A percentile compares a stretch with the other conserved stretches of the same genome.
phyloP scores from a whole-genome alignment of 2,113 vertebrate species.

The Fukomys damarensis region DNA sequence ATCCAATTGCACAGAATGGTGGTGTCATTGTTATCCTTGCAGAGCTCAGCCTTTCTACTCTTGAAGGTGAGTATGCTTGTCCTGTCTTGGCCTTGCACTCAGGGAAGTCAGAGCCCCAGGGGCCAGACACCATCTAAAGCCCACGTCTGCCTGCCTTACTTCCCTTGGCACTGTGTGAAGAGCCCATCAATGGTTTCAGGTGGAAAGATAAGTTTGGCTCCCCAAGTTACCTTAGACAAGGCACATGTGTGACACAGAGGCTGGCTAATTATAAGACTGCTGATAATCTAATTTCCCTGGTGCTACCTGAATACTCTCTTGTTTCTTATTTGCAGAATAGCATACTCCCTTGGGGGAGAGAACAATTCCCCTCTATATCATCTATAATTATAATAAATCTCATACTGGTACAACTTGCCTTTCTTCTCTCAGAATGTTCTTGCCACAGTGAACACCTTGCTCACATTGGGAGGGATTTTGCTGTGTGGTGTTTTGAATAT shows the following conservation, averaged over 20 bases:
- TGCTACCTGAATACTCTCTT: neutral
- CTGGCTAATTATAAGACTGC: slow-evolving; percentile 72
- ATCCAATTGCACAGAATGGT: fast-evolving
- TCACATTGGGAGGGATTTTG: neutral
- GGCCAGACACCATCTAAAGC: neutral
- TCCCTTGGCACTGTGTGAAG: neutral
- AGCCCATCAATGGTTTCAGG: neutral
- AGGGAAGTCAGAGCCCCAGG: neutral
- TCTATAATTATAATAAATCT: no score
- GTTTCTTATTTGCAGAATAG: slow-evolving; percentile 34
- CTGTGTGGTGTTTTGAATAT: neutral
- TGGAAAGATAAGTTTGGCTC: neutral
- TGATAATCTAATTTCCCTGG: slow-evolving; percentile 72
- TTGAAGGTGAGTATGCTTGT: neutral
- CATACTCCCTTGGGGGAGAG: neutral
- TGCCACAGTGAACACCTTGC: neutral
- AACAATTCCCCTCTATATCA: neutral
- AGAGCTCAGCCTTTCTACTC: neutral
- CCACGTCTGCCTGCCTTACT: neutral
- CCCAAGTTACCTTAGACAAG: neutral
- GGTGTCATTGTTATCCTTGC: fast-evolving
- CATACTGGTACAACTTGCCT: neutral
- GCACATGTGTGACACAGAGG: slow-evolving; percentile 57
- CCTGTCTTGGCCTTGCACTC: neutral
- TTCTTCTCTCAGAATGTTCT: neutral